These are phyloP conservation scores for Telmatherina bonti DNA, from an alignment of 2,797 vertebrate genomes.

Conservation along the genomic window DNA sequence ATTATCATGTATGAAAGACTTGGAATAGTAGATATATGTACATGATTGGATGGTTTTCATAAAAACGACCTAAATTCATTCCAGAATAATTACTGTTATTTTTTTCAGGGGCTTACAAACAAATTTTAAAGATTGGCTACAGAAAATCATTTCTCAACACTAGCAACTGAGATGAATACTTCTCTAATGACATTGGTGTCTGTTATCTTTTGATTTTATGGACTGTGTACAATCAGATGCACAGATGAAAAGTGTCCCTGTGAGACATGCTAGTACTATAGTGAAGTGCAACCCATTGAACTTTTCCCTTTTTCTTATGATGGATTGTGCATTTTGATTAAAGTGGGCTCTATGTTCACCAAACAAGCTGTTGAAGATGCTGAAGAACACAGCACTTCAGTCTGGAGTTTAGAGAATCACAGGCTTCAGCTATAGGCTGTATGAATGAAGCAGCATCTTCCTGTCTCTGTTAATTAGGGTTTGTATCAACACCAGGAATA, in stretches of 20 bases:
- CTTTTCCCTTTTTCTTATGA: slow-evolving; percentile 22
- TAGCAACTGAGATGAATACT: slow-evolving; percentile 11
- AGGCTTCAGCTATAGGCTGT: not conserved
- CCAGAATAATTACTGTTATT: not conserved
- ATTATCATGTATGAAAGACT: not conserved
- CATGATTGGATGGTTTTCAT: not conserved
- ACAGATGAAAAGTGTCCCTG: not conserved
- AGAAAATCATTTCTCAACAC: slow-evolving; percentile 14
- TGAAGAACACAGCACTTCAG: not conserved
- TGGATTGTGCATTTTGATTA: not conserved
- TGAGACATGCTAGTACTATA: slow-evolving; percentile 15
- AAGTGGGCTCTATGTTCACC: not conserved
- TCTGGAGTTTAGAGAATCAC: too few species aligned
- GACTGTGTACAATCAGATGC: slow-evolving; percentile 2
- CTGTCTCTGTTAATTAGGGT: not conserved
- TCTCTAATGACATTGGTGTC: slow-evolving; percentile 10
- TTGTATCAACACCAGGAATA: slow-evolving; percentile 9
- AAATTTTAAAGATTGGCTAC: not conserved
- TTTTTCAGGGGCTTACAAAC: not conserved
- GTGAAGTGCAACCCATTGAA: slow-evolving; percentile 2
- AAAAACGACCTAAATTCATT: not conserved
- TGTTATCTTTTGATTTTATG: slow-evolving; percentile 13
- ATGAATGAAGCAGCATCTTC: not conserved
- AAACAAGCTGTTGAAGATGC: slow-evolving; percentile 10
- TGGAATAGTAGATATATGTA: not conserved